These are phyloP conservation scores for Archegozetes longisetosus DNA, from an alignment of 1,140 invertebrate genomes.

Conservation along the genomic window DNA sequence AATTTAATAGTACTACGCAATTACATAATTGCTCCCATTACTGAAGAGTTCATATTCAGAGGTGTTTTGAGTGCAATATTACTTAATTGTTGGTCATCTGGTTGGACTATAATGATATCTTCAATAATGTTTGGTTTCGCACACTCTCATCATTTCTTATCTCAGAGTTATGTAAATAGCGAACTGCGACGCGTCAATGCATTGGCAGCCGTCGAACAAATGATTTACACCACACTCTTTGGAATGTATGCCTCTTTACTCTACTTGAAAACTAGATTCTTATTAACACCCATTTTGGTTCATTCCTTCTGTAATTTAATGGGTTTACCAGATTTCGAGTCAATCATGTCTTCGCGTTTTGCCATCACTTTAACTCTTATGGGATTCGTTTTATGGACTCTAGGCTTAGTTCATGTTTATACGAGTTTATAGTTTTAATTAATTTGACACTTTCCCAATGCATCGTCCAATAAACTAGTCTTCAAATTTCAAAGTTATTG, in stretches of 20 bases:
- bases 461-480: too few relatives aligned
- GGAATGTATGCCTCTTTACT: background rate
- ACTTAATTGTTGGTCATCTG: conserved; percentile 3
- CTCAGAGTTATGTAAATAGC: background rate
- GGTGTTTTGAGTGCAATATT: background rate
- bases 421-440: background rate
- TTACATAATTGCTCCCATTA: conserved; percentile 3
- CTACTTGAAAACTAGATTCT: background rate
- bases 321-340: background rate
- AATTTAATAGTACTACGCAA: conserved; percentile 3
- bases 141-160: conserved; percentile 2
- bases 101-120: background rate
- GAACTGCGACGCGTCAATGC: background rate
- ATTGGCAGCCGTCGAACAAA: background rate
- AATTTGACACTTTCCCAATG: too few relatives aligned
- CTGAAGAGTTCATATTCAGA: conserved; percentile 11
- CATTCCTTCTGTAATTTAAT: conserved; percentile 10
- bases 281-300: conserved; percentile 6
- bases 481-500: too few relatives aligned
- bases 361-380: background rate
- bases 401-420: background rate
- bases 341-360: background rate
- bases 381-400: background rate
- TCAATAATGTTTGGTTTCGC: conserved; percentile 5
- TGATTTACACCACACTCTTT: conserved; percentile 8